A percentile compares a stretch with the other conserved stretches of the same genome.
Conservation (phyloP, 2,113 vertebrate species). For the Pygoscelis adeliae region DNA sequence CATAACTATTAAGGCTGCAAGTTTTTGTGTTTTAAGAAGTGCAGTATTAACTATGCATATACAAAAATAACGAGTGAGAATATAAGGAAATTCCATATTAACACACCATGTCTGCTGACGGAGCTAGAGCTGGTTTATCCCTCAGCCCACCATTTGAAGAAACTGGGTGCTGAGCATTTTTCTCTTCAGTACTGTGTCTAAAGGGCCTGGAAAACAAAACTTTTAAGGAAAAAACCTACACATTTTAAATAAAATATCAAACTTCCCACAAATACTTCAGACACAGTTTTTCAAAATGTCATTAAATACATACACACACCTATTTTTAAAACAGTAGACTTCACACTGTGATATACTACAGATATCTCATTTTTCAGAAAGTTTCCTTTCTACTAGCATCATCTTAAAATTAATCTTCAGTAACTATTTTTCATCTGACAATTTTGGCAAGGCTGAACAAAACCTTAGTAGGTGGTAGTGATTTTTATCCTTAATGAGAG, state of each 20-base stretch:
- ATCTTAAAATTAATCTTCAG: neutral
- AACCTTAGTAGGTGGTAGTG: neutral
- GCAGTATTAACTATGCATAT: neutral
- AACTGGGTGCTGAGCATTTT: neutral
- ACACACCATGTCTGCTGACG: conserved; percentile 53
- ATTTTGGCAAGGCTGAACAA: neutral
- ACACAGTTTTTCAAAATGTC: too few relatives aligned
- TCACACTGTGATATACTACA: neutral
- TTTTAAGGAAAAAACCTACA: neutral
- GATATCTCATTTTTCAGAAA: rapidly evolving
- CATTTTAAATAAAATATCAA: neutral
- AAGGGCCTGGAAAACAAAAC: conserved; percentile 17
- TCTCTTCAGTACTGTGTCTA: conserved; percentile 12
- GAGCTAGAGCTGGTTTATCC: neutral
- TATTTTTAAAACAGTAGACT: neutral
- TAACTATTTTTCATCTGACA: neutral
- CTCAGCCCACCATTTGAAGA: neutral
- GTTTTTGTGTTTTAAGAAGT: neutral
- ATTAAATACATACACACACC: neutral
- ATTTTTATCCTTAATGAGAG: neutral
- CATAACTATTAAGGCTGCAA: neutral
- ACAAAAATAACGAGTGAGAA: neutral
- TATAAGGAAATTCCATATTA: neutral
- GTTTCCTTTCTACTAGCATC: neutral
- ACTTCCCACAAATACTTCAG: neutral